These are phyloP conservation scores for Parnassius glacialis DNA, from an alignment of 2,888 invertebrate genomes.

Conservation along the genomic window DNA sequence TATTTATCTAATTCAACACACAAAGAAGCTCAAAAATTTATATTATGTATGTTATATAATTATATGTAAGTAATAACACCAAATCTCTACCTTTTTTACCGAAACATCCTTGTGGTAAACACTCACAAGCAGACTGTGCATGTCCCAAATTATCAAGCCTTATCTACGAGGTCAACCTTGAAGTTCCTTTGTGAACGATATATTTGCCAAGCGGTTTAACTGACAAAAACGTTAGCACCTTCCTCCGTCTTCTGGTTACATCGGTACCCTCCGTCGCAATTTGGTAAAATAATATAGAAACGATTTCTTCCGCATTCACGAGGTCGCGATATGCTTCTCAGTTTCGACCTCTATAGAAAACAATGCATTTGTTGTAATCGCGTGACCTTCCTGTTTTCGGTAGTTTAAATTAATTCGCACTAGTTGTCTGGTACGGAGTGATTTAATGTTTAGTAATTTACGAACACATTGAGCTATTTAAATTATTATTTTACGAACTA, in stretches of 20 bases:
- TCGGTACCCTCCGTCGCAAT: constrained; percentile 39
- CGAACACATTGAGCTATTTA: too few relatives aligned
- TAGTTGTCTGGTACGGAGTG: constrained; percentile 7
- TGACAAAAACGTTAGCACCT: constrained; percentile 49
- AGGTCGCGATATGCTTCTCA: constrained; percentile 68
- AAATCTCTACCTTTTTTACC: constrained; percentile 6
- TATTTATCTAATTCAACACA: too few relatives aligned
- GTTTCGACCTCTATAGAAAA: constrained; percentile 58
- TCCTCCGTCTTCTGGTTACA: constrained; percentile 29
- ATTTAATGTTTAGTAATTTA: constrained; percentile 4
- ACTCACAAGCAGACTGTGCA: constrained; percentile 46
- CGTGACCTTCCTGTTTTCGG: constrained; percentile 52
- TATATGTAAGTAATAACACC: background rate
- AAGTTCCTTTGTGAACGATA: constrained; percentile 61
- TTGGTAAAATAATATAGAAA: constrained; percentile 53
- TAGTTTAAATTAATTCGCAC: constrained; percentile 28
- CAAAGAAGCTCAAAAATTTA: too few relatives aligned
- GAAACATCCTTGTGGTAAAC: constrained; percentile 48
- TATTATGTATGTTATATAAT: too few relatives aligned
- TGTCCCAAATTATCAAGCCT: constrained; percentile 70
- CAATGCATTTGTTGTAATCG: constrained; percentile 62
- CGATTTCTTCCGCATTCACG: constrained; percentile 67
- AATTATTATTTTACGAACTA: too few relatives aligned
- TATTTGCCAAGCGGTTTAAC: constrained; percentile 59
- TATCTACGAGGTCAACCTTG: constrained; percentile 78